A percentile compares a stretch with the other conserved stretches of the same genome.
phyloP scores from a whole-genome alignment of 1,140 invertebrate species.

The Drosophila funebris region DNA sequence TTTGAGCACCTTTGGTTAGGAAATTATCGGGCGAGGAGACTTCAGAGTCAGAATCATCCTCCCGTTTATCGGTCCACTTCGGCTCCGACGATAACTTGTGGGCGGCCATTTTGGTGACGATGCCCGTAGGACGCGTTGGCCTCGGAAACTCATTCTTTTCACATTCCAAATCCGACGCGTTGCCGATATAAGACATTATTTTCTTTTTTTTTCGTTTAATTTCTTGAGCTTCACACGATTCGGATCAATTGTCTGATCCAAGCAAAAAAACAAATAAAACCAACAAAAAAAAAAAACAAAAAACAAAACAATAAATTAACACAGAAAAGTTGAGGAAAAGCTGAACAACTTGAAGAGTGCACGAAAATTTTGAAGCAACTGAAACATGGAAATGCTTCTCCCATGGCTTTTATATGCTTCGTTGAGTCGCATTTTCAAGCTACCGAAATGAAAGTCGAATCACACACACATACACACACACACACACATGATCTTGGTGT shows the following conservation, averaged over 20 bases:
- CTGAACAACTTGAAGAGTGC: slow-evolving; percentile 28
- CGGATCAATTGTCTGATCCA: not conserved
- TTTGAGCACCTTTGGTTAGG: slow-evolving; percentile 86
- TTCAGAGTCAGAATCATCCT: slow-evolving; percentile 87
- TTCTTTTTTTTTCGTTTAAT: not conserved
- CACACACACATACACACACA: slow-evolving; percentile 25
- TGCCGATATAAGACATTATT: slow-evolving; percentile 80
- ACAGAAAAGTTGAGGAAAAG: too few relatives aligned
- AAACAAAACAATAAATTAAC: slow-evolving; percentile 25
- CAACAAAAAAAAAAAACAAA: slow-evolving; percentile 4
- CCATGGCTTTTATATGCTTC: slow-evolving; percentile 68
- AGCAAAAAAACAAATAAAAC: not conserved
- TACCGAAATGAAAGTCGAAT: slow-evolving; percentile 57
- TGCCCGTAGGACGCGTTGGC: slow-evolving; percentile 62
- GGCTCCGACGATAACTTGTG: slow-evolving; percentile 78
- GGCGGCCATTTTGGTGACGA: slow-evolving; percentile 77
- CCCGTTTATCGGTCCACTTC: slow-evolving; percentile 79
- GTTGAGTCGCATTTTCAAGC: slow-evolving; percentile 22
- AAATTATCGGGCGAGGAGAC: slow-evolving; percentile 88
- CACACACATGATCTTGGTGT: slow-evolving; percentile 28
- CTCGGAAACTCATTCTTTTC: slow-evolving; percentile 79
- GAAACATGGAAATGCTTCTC: slow-evolving; percentile 58
- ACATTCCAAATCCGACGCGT: slow-evolving; percentile 80
- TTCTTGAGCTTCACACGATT: slow-evolving; percentile 1
- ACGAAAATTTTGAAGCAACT: slow-evolving; percentile 74